Percentiles rank a stretch among this genome's conserved stretches.
Evolutionary conservation across 2,113 vertebrate species (phyloP).

Genomic region (Ceyx cyanopectus): DNA sequence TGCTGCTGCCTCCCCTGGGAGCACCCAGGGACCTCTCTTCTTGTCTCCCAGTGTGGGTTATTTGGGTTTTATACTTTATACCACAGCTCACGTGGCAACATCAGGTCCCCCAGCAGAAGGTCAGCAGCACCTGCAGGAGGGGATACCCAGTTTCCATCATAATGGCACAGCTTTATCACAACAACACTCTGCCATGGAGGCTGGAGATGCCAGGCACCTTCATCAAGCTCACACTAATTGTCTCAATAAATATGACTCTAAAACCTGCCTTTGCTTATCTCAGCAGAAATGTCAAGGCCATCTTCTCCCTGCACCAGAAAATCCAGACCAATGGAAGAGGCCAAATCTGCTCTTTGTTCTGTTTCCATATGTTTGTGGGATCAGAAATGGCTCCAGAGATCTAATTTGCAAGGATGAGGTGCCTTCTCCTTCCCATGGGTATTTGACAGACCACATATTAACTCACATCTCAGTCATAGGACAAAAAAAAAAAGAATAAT

Average conservation of each 20-base stretch:
- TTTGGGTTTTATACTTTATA: too few relatives aligned
- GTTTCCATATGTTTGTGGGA: not conserved
- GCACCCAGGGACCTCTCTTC: not conserved
- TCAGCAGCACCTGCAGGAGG: not conserved
- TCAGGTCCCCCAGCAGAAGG: not conserved
- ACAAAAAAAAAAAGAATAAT: not conserved
- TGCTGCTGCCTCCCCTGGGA: not conserved
- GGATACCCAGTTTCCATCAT: not conserved
- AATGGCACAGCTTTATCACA: not conserved
- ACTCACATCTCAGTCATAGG: not conserved
- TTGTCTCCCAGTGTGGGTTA: fast-evolving
- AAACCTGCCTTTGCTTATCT: not conserved
- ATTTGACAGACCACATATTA: not conserved
- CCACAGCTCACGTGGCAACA: fast-evolving
- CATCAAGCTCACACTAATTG: not conserved
- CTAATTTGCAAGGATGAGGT: not conserved
- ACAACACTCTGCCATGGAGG: not conserved
- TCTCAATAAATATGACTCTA: not conserved
- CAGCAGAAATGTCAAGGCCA: not conserved
- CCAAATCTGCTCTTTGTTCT: not conserved
- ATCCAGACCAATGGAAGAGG: not conserved
- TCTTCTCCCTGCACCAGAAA: not conserved
- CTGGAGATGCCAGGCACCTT: not conserved
- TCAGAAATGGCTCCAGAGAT: not conserved
- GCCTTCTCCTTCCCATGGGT: not conserved